phyloP scores from a whole-genome alignment of 2,888 invertebrate genomes.

The Cyclophora punctaria region DNA sequence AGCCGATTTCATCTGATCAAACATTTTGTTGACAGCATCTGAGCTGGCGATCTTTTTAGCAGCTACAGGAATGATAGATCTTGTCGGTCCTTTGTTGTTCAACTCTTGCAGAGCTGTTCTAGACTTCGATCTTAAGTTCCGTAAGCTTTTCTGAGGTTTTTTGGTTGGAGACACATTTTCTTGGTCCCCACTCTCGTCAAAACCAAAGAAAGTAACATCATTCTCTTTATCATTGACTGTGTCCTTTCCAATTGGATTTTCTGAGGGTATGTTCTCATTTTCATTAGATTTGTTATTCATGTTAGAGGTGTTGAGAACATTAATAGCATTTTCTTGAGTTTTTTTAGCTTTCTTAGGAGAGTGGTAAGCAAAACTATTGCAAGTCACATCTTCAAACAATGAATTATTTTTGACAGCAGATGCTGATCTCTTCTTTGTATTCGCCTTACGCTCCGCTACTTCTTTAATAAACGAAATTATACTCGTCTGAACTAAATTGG shows the following conservation, averaged over 20 bases:
- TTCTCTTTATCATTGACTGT: conserved; percentile 30
- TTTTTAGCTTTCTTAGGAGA: conserved; percentile 22
- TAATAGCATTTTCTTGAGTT: conserved; percentile 13
- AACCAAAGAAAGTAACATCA: conserved; percentile 57
- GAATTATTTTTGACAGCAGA: conserved; percentile 43
- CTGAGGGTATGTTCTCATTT: conserved; percentile 13
- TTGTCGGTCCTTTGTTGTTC: conserved; percentile 42
- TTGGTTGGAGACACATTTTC: conserved; percentile 59
- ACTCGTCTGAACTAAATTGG: conserved; percentile 58
- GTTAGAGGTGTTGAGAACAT: conserved; percentile 18
- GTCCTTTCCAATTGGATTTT: conserved; percentile 22
- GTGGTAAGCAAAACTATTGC: conserved; percentile 14
- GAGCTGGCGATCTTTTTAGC: conserved; percentile 40
- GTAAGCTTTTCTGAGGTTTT: conserved; percentile 24
- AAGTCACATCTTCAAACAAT: conserved; percentile 34
- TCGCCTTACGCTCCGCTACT: conserved; percentile 46
- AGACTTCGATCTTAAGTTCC: conserved; percentile 33
- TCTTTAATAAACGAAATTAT: conserved; percentile 65
- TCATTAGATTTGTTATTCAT: conserved; percentile 23
- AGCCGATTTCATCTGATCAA: conserved; percentile 43
- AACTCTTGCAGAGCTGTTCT: conserved; percentile 48
- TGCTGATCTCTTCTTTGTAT: conserved; percentile 43
- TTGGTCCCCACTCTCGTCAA: conserved; percentile 60
- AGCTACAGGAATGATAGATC: conserved; percentile 38
- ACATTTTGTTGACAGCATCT: conserved; percentile 40